Evolutionary conservation across 2,797 vertebrate genomes (phyloP), one percentile per base, ranked within the genome.

Genomic region (Lepus townsendii): DNA sequence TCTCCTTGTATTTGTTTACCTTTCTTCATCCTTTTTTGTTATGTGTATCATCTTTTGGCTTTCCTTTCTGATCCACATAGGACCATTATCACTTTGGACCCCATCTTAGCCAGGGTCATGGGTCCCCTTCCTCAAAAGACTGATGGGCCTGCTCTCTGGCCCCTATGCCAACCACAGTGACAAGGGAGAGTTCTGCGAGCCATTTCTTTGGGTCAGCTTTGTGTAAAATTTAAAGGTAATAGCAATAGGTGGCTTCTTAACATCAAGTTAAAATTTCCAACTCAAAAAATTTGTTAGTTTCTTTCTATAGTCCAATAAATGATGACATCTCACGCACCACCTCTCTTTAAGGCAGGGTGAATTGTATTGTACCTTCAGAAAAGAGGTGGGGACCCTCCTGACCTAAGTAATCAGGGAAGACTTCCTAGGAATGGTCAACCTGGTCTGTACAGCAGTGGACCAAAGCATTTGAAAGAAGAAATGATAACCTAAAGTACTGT

Each of bases 11-110:
- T 98, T 98, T 98, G 95, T 98, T 98, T 98, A 98, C 95, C 90
- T 97, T 98, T 98, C 84, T 98, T 98, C 97, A 83, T 98, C 98
- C 98, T 98, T 97, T 99, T 99, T 98, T 98, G 98, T 98, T 98
- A 98, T 98, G 97, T 83, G 96, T 94, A 96, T 98, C 12, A 98
- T 98, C 98, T 97, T 97, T 97, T 97, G 83, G 96, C 96, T 97
- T 98, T 97, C 89, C 97, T 98, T 98, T 96, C 96, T 97, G 96
- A 97, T 97, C 98, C 97, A 96, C 97, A 98, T 97, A 97, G 99
- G 98, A 98, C 76, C 42, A 97, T 97, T 96, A 95, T 98, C 91
- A 85, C 96, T 97, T 98, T 98, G 98, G 98, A 98, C 98, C 97
- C 97, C 89, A 19, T 96, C 76, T 96, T 98, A 96, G 97, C 98